Percentiles rank a stretch among this genome's conserved stretches.
Conservation (phyloP, 2,888 invertebrate genomes). For the Ernsta delagoae region DNA sequence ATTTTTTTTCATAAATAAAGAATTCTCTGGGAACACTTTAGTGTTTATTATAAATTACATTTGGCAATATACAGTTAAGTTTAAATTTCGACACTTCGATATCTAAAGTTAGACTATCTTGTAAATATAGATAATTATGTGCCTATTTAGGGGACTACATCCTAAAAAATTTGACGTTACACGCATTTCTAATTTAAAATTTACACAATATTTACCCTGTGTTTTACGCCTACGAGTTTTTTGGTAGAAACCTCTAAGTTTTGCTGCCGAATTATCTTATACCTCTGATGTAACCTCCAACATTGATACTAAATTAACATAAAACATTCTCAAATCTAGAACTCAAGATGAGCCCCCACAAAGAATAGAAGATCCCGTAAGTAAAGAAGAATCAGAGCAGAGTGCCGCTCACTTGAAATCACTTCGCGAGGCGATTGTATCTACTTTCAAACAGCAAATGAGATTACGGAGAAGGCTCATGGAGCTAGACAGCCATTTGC, state of each 20-base stretch:
- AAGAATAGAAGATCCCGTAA: conserved; percentile 53
- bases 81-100: not conserved
- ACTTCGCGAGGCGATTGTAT: conserved; percentile 93
- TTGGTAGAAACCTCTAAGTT: no score
- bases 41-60: no score
- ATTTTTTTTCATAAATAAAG: not conserved
- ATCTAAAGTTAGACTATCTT: not conserved
- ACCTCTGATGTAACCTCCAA: not conserved
- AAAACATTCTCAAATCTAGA: conserved; percentile 44
- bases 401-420: conserved; percentile 84
- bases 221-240: not conserved
- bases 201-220: no score
- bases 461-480: conserved; percentile 93
- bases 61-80: no score
- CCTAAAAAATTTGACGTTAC: no score
- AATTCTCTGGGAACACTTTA: no score
- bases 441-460: conserved; percentile 97
- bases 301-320: not conserved
- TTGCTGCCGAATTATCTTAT: no score
- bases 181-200: no score
- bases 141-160: no score
- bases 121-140: no score
- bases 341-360: conserved; percentile 65
- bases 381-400: conserved; percentile 62
- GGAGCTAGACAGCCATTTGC: conserved; percentile 95